Evolutionary conservation across 2,888 invertebrate genomes (phyloP), one percentile per base, ranked within the genome.

Genomic region (Chymomyza fuscimana): DNA sequence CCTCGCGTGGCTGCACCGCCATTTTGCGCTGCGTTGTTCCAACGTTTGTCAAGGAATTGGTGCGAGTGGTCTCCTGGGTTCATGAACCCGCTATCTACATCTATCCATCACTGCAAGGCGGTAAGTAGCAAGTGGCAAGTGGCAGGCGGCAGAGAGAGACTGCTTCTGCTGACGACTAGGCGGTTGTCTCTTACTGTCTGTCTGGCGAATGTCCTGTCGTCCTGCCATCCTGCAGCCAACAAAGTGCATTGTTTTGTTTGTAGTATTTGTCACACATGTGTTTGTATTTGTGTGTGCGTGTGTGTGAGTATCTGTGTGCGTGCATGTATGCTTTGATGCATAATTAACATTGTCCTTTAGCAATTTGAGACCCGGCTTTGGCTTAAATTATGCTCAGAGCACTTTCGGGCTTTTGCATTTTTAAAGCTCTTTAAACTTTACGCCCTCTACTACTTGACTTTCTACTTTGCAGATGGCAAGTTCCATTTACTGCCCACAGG

Each of bases 401-500:
- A 16, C 62, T 16, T 51, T 40, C 51, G 46, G 40, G 16, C 25
- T 59, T 32, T 59, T 29, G 22, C 15, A 25, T 59, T 63, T 51
- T 63, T 63, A 50, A 63, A 22, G 50, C 63, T 63, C 50, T 15
- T 63, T 25, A 16, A 16, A 54, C 16, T 54, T 54, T 19, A 15
- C 22, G 19, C 16, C 19, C 16, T 54, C 54, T 54, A 22, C 29
- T 25, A 59, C 22, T 46, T 46, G 40, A 46, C 54, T 54, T 22
- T 54, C 4, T 32, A 40, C 50, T 69, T 51, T 46, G 67, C 93
- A 95, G 95, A 95, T 92, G 95, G 95, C 77, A 95, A 95, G 91
- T 95, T 94, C 91, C 95, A 95, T 92, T 94, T 95, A 86, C 92
- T 95, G 86, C 95, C 95, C 78, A 94, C 95, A 70, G 95, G 95